Conservation (phyloP, 2,888 invertebrate genomes). For the Emesis furor region DNA sequence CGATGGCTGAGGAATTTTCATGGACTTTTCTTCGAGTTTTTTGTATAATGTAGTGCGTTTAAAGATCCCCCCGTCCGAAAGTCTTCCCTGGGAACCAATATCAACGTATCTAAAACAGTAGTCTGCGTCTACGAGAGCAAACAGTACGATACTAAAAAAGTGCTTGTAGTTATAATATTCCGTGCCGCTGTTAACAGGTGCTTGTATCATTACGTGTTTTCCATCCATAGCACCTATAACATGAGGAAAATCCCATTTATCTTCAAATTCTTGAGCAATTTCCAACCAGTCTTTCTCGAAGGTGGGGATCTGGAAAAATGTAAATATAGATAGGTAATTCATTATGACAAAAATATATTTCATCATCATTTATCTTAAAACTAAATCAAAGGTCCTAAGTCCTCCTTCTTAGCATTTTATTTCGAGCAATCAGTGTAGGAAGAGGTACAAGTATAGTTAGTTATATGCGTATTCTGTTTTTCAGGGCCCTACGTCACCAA, state of each 20-base stretch:
- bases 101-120: constrained; percentile 76
- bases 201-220: constrained; percentile 67
- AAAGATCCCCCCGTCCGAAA: constrained; percentile 36
- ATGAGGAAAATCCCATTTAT: constrained; percentile 69
- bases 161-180: constrained; percentile 76
- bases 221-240: constrained; percentile 55
- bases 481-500: constrained; percentile 10
- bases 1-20: constrained; percentile 22
- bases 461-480: constrained; percentile 50
- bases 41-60: constrained; percentile 23
- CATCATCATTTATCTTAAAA: not conserved
- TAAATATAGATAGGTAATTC: too few species aligned
- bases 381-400: too few species aligned
- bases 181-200: constrained; percentile 57
- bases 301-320: constrained; percentile 30
- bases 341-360: too few species aligned
- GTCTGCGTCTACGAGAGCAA: constrained; percentile 77
- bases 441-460: constrained; percentile 21
- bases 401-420: too few species aligned
- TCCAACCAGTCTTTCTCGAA: constrained; percentile 67
- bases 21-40: constrained; percentile 24
- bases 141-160: constrained; percentile 78
- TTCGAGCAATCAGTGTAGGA: too few species aligned
- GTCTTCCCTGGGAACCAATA: constrained; percentile 63
- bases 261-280: constrained; percentile 68